phyloP scores from a whole-genome alignment of 2,113 vertebrate genomes.

The Vulpes ferrilata region DNA sequence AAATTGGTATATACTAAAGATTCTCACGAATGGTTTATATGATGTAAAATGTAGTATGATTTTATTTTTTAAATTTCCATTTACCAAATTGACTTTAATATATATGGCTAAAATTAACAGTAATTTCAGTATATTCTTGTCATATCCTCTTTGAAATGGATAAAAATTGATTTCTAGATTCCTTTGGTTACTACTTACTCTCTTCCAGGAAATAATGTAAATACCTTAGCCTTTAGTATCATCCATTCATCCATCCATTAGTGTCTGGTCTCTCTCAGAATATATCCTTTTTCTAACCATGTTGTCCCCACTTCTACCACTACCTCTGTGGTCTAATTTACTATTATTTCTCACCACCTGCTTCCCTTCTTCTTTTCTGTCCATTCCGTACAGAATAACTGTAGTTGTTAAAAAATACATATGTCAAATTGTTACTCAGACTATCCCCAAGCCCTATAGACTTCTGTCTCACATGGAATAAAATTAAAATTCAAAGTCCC shows the following conservation, averaged over 20 bases:
- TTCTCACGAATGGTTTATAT: neutral
- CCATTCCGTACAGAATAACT: neutral
- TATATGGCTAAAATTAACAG: neutral
- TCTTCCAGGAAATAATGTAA: neutral
- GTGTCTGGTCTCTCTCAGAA: neutral
- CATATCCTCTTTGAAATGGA: neutral
- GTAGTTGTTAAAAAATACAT: neutral
- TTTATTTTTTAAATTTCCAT: neutral
- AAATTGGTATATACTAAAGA: neutral
- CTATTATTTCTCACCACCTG: neutral
- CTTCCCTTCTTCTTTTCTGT: neutral
- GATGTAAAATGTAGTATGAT: neutral
- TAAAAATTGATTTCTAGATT: conserved; percentile 41
- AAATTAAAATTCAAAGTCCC: conserved; percentile 11
- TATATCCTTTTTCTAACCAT: neutral
- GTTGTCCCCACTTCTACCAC: neutral
- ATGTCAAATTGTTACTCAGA: neutral
- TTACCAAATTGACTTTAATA: conserved; percentile 23
- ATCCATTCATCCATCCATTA: neutral
- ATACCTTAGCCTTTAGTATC: neutral
- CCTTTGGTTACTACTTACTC: neutral
- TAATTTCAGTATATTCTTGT: neutral
- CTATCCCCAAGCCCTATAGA: neutral
- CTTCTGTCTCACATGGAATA: neutral
- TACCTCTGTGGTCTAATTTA: neutral